Percentiles rank a stretch among this genome's conserved stretches.
Conservation (phyloP, 2,113 vertebrate genomes). For the Rhinopomastus cyanomelas region DNA sequence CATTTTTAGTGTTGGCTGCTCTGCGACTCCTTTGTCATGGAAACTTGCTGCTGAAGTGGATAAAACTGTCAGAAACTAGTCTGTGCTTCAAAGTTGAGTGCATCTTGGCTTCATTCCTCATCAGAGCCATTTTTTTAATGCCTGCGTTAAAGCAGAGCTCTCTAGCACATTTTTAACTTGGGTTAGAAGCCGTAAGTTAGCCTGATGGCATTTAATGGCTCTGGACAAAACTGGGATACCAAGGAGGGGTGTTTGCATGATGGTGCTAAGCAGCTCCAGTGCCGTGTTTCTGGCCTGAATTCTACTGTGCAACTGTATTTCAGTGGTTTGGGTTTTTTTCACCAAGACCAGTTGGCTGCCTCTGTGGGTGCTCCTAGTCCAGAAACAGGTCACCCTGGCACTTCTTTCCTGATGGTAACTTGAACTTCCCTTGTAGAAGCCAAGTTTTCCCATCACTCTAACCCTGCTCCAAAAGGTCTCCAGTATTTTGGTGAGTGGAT, state of each 20-base stretch:
- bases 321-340: not conserved
- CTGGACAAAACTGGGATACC: not conserved
- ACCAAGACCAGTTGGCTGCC: too few relatives aligned
- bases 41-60: not conserved
- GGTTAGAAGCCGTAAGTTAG: not conserved
- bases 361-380: not conserved
- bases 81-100: not conserved
- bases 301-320: too few relatives aligned
- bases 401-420: not conserved
- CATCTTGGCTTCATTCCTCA: not conserved
- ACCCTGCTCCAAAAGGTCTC: not conserved
- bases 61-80: not conserved
- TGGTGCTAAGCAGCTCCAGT: not conserved
- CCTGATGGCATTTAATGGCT: too few relatives aligned
- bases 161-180: not conserved
- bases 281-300: not conserved
- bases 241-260: accelerated
- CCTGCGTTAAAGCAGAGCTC: not conserved
- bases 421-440: accelerated
- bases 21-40: not conserved
- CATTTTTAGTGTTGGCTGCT: not conserved
- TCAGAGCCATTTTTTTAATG: not conserved
- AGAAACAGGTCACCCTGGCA: accelerated
- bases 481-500: not conserved
- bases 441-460: not conserved